Evolutionary conservation across 2,888 invertebrate species (phyloP), one percentile per base, ranked within the genome.

Genomic region (Drosophila hamatofila): DNA sequence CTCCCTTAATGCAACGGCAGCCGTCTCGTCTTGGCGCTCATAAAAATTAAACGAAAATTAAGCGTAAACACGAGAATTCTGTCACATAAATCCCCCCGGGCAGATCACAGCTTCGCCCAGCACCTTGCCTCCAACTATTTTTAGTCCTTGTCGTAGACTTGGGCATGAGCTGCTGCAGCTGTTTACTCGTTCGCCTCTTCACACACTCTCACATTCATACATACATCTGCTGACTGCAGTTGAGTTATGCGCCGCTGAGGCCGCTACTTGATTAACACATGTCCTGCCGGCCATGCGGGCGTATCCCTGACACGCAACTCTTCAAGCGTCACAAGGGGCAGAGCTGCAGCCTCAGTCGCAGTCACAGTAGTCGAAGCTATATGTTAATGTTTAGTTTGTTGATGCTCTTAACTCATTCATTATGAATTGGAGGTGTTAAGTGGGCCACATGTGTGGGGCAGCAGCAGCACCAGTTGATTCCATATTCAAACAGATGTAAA

Each of bases 21-120:
- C 64, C 78, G 70, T 60, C 62, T 67, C 59, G 67, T 64, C 80
- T 88, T 85, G 87, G 87, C 89, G 83, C 83, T 80, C 83, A 90
- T 90, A 88, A 90, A 87, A 90, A 91, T 90, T 91, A 89, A 88
- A 85, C 51, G 75, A 87, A 83, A 90, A 90, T 90, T 90, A 90
- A 91, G 83, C 81, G 80, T 85, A 90, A 90, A 91, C 90, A 91
- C 84, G 83, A 79, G 82, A 91, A 87, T 76, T 84, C 74, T 84
- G 90, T 89, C 90, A 84, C 91, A 91, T 91, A 90, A 91, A 90
- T 91, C 52, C 69, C 63, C 55, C 58, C 42, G 54, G 58, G 44
- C 25, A 48, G 60, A 49, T 37, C 27, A 16, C 37, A 55, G 57
- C 58, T 41, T 48, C 42, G 59, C 44, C 56, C 75, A 56, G 78